Percentiles rank a stretch among this genome's conserved stretches.
phyloP scores from a whole-genome alignment of 2,113 vertebrate genomes.

The Gorsachius goisagi region DNA sequence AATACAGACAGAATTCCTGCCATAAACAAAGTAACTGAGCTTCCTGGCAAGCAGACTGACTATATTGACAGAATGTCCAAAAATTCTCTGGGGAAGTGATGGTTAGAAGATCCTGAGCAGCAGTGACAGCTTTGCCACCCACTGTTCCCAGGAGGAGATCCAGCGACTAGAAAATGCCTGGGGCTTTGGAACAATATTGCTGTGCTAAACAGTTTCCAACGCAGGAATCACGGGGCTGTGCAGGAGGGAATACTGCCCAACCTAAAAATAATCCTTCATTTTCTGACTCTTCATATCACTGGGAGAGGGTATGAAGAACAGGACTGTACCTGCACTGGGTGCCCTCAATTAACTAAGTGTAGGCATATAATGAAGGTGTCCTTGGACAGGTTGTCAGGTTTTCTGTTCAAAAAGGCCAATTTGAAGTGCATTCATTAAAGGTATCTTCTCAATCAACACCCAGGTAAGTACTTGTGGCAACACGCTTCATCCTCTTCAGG shows the following conservation, averaged over 20 bases:
- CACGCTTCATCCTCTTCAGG: not conserved
- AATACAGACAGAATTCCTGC: not conserved
- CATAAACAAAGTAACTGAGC: not conserved
- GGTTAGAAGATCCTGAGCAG: not conserved
- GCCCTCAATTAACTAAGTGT: not conserved
- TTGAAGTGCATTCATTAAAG: not conserved
- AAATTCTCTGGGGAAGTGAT: not conserved
- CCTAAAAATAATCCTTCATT: not conserved
- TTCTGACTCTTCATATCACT: not conserved
- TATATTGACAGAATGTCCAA: not conserved
- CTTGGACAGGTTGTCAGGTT: not conserved
- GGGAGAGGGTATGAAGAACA: not conserved
- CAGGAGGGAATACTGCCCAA: not conserved
- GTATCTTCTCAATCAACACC: not conserved
- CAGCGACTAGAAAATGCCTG: not conserved
- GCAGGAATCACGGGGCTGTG: fast-evolving
- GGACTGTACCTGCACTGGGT: not conserved
- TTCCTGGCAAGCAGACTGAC: not conserved
- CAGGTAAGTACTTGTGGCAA: not conserved
- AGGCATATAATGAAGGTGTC: not conserved
- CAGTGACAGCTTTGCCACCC: not conserved
- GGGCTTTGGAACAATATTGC: not conserved
- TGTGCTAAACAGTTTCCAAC: not conserved
- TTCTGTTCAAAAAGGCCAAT: not conserved
- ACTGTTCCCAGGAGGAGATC: not conserved